phyloP scores from a whole-genome alignment of 2,113 vertebrate species.

The Enhydra lutris region DNA sequence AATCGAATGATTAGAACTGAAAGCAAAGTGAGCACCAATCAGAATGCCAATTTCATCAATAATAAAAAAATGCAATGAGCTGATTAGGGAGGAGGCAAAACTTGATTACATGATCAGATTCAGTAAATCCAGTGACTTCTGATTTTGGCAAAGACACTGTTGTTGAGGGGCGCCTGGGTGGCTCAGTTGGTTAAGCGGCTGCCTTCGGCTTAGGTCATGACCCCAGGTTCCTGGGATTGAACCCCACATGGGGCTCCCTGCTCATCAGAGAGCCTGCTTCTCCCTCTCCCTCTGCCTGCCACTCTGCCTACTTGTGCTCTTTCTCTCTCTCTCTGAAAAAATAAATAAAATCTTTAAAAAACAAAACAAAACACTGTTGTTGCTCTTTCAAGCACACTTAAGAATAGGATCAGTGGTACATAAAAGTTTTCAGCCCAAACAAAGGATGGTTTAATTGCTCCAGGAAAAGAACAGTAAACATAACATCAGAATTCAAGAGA shows the following conservation, averaged over 20 bases:
- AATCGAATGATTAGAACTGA: background rate
- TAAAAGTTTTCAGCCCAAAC: conserved; percentile 9
- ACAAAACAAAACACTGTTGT: too few species aligned
- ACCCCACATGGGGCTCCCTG: too few species aligned
- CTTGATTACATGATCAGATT: background rate
- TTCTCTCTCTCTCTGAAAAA: too few species aligned
- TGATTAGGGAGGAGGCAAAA: conserved; percentile 6
- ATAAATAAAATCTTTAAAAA: too few species aligned
- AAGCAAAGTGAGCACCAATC: conserved; percentile 6
- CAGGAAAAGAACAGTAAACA: background rate
- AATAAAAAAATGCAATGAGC: background rate
- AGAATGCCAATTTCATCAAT: background rate
- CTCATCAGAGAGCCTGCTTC: too few species aligned
- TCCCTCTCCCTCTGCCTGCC: too few species aligned
- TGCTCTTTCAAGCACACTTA: background rate
- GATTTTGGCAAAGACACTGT: background rate
- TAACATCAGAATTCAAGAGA: conserved; percentile 1
- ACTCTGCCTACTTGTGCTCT: too few species aligned
- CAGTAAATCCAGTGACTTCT: background rate
- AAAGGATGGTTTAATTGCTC: conserved; percentile 23
- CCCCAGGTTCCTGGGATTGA: too few species aligned
- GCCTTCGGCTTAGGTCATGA: too few species aligned
- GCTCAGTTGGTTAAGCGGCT: too few species aligned
- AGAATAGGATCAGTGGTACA: background rate
- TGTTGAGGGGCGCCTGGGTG: background rate